These are phyloP conservation scores for Nesogale talazaci DNA, from an alignment of 2,113 vertebrate genomes.

Conservation along the genomic window DNA sequence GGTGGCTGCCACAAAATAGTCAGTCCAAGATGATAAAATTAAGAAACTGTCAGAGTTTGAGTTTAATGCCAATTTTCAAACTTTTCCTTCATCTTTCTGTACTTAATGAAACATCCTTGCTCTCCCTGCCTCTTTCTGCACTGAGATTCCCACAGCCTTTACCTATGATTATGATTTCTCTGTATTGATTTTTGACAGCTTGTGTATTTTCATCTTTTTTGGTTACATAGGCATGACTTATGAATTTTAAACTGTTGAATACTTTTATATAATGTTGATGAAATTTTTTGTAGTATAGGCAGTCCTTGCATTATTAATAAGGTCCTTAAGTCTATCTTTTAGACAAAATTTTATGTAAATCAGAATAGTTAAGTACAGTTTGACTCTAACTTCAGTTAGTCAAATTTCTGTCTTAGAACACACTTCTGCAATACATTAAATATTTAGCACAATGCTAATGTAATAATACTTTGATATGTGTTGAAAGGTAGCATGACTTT, in stretches of 20 bases:
- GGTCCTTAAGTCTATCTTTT: background rate
- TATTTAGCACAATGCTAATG: background rate
- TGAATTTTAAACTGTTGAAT: conserved; percentile 46
- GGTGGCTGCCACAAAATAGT: too few relatives aligned
- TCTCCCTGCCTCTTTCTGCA: background rate
- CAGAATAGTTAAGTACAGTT: background rate
- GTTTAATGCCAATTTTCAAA: background rate
- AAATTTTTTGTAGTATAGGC: background rate
- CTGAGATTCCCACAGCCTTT: conserved; percentile 13
- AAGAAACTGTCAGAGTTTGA: background rate
- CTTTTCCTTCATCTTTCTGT: background rate
- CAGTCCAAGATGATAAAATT: background rate
- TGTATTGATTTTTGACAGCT: background rate
- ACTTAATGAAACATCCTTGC: background rate
- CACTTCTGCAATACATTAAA: background rate
- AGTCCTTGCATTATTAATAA: background rate
- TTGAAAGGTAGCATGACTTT: background rate
- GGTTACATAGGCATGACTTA: background rate
- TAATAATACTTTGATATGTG: background rate
- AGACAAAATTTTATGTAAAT: background rate
- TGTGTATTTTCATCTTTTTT: background rate
- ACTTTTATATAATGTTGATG: background rate
- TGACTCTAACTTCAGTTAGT: background rate
- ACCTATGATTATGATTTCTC: background rate
- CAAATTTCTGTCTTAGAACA: background rate